These are phyloP conservation scores for Ictalurus punctatus DNA, from an alignment of 2,113 vertebrate species.

Conservation along the genomic window DNA sequence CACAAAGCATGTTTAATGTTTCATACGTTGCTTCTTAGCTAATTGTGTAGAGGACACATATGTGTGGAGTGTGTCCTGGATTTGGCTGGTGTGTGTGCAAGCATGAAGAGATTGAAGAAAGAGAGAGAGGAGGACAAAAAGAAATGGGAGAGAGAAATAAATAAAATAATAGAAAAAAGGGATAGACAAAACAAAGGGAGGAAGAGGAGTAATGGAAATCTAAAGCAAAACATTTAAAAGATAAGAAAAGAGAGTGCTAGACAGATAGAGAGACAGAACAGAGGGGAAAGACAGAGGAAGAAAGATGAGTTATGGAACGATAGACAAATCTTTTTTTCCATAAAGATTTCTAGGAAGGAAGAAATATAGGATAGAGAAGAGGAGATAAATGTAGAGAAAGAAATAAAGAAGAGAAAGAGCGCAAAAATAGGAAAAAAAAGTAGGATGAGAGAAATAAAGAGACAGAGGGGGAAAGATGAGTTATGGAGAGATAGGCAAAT, in stretches of 20 bases:
- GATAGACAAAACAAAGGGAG: neutral
- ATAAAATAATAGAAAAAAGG: neutral
- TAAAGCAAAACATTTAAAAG: neutral
- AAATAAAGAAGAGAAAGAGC: neutral
- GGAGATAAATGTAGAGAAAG: neutral
- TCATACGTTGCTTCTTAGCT: conserved; percentile 92
- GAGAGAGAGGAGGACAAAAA: conserved; percentile 47
- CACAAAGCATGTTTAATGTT: conserved; percentile 95
- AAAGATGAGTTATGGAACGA: neutral
- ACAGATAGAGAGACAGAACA: neutral
- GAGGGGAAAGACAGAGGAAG: neutral
- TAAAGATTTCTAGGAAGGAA: neutral
- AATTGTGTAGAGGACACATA: conserved; percentile 95
- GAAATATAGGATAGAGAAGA: neutral
- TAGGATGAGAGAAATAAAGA: neutral
- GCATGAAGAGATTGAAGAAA: conserved; percentile 78
- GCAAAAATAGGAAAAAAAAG: neutral
- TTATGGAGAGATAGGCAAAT: neutral
- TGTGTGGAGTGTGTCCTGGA: conserved; percentile 88
- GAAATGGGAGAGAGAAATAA: neutral
- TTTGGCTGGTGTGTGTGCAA: conserved; percentile 77
- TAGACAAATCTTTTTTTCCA: neutral
- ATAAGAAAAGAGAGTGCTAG: neutral
- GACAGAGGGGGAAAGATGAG: neutral
- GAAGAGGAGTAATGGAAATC: neutral